Percentiles rank a stretch among this genome's conserved stretches.
phyloP scores from a whole-genome alignment of 2,797 vertebrate genomes.

The Telmatherina bonti region DNA sequence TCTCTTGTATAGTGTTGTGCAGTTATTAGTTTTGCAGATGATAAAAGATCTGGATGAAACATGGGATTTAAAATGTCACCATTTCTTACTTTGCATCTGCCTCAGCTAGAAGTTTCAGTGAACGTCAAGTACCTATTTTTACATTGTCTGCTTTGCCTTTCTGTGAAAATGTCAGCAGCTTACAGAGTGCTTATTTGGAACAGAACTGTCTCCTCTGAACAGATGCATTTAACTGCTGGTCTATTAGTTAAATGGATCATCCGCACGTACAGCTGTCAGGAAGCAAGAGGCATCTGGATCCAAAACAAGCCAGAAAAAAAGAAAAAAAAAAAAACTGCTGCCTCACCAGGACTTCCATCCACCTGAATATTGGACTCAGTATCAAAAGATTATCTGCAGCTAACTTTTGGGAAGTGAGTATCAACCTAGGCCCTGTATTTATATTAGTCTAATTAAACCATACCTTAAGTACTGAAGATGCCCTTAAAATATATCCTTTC shows the following conservation, averaged over 20 bases:
- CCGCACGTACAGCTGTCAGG: slow-evolving; percentile 79
- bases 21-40: slow-evolving; percentile 25
- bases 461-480: neutral
- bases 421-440: neutral
- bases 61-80: slow-evolving; percentile 77
- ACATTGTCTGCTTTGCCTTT: slow-evolving; percentile 63
- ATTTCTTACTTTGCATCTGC: slow-evolving; percentile 59
- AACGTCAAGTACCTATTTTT: slow-evolving; percentile 73
- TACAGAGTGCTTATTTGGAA: slow-evolving; percentile 65
- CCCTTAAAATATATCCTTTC: neutral
- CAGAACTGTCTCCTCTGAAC: slow-evolving; percentile 66
- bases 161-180: slow-evolving; percentile 79
- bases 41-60: slow-evolving; percentile 52
- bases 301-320: slow-evolving; percentile 56
- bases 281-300: slow-evolving; percentile 75
- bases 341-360: slow-evolving; percentile 54
- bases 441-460: neutral
- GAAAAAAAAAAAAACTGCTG: slow-evolving; percentile 67
- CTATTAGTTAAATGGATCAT: slow-evolving; percentile 83
- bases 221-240: slow-evolving; percentile 82
- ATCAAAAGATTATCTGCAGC: slow-evolving; percentile 31
- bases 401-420: slow-evolving; percentile 1
- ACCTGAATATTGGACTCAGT: slow-evolving; percentile 36
- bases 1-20: too few relatives aligned
- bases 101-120: slow-evolving; percentile 61